phyloP scores from a whole-genome alignment of 2,888 invertebrate species.

The Epinotia demarniana region DNA sequence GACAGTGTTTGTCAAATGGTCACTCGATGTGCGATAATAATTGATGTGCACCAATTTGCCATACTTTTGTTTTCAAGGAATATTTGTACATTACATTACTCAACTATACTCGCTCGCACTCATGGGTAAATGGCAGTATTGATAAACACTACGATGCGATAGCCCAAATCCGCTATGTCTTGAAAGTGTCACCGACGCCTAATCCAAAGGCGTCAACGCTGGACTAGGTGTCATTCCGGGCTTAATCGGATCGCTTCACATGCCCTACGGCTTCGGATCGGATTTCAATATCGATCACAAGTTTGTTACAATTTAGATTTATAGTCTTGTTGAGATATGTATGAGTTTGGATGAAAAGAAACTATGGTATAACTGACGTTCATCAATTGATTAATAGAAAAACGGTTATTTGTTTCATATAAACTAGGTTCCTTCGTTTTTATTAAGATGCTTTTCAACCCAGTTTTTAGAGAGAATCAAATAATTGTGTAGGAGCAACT shows the following conservation, averaged over 20 bases:
- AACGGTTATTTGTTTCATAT: neutral
- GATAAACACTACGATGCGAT: neutral
- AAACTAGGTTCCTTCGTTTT: no score
- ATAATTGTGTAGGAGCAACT: no score
- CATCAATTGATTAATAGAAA: neutral
- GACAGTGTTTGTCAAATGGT: no score
- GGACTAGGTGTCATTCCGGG: conserved; percentile 58
- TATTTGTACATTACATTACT: no score
- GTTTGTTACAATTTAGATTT: conserved; percentile 52
- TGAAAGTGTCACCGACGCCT: conserved; percentile 32
- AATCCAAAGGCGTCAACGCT: conserved; percentile 50
- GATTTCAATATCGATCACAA: conserved; percentile 55
- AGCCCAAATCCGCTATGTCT: neutral
- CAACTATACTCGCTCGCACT: neutral
- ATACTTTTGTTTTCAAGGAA: no score
- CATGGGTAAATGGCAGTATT: neutral
- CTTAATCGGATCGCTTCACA: conserved; percentile 63
- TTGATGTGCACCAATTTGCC: no score
- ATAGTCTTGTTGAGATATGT: neutral
- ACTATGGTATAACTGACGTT: neutral
- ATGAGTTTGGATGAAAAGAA: neutral
- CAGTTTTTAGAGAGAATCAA: no score
- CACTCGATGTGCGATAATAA: no score
- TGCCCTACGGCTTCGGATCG: conserved; percentile 60
- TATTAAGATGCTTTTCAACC: no score